These are phyloP conservation scores for Agonopterix subpropinquella DNA, from an alignment of 2,888 invertebrate species.

Conservation along the genomic window DNA sequence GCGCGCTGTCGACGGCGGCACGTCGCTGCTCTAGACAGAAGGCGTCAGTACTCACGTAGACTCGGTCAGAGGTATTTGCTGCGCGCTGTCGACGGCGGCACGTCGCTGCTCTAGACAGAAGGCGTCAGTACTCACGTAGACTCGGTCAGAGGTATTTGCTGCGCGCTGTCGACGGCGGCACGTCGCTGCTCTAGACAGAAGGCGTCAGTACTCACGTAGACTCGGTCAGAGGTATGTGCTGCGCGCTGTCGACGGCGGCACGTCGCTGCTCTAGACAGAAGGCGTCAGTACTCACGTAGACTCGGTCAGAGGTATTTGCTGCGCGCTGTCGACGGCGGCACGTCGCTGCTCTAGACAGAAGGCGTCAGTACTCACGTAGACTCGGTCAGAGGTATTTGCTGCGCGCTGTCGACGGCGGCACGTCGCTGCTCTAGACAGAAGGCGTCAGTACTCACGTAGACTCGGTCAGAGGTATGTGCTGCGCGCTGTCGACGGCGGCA, in stretches of 20 bases:
- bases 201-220: slow-evolving; percentile 26
- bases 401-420: slow-evolving; percentile 51
- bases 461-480: slow-evolving; percentile 28
- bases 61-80: slow-evolving; percentile 28
- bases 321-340: slow-evolving; percentile 51
- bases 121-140: slow-evolving; percentile 26
- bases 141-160: slow-evolving; percentile 28
- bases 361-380: slow-evolving; percentile 26
- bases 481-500: slow-evolving; percentile 51
- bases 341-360: slow-evolving; percentile 75
- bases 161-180: slow-evolving; percentile 51
- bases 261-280: slow-evolving; percentile 75
- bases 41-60: slow-evolving; percentile 26
- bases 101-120: slow-evolving; percentile 75
- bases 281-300: slow-evolving; percentile 26
- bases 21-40: slow-evolving; percentile 75
- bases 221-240: slow-evolving; percentile 28
- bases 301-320: slow-evolving; percentile 28
- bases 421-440: slow-evolving; percentile 75
- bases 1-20: slow-evolving; percentile 51
- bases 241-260: slow-evolving; percentile 51
- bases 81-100: slow-evolving; percentile 51
- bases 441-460: slow-evolving; percentile 26
- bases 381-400: slow-evolving; percentile 28
- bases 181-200: slow-evolving; percentile 75